phyloP scores from a whole-genome alignment of 2,888 invertebrate species.

The Brenthis daphne region DNA sequence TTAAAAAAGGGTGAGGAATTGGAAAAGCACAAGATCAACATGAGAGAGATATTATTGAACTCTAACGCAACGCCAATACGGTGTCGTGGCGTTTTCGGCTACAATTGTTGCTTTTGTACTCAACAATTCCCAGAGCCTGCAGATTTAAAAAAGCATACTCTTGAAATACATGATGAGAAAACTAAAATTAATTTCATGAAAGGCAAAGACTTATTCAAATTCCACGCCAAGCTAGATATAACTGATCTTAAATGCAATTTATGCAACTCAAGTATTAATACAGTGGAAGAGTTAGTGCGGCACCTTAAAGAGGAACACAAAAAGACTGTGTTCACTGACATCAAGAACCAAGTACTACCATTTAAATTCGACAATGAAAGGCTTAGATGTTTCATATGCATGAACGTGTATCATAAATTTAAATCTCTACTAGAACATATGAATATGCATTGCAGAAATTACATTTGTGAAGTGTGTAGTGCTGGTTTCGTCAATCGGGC shows the following conservation, averaged over 20 bases:
- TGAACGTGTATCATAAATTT: slow-evolving; percentile 48
- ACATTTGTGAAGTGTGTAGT: slow-evolving; percentile 59
- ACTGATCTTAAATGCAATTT: slow-evolving; percentile 50
- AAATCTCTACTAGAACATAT: slow-evolving; percentile 62
- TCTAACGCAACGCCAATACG: slow-evolving; percentile 63
- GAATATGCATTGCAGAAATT: slow-evolving; percentile 65
- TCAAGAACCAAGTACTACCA: slow-evolving; percentile 53
- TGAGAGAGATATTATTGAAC: slow-evolving; percentile 47
- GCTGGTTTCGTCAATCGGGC: slow-evolving; percentile 61
- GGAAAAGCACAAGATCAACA: slow-evolving; percentile 31
- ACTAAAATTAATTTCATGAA: slow-evolving; percentile 21
- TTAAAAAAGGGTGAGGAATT: slow-evolving; percentile 38
- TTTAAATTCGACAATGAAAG: slow-evolving; percentile 52
- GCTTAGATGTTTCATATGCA: slow-evolving; percentile 48
- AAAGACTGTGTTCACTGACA: slow-evolving; percentile 44
- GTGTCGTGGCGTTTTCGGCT: slow-evolving; percentile 51
- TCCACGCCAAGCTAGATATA: slow-evolving; percentile 59
- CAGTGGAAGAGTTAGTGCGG: slow-evolving; percentile 44
- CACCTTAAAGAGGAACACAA: slow-evolving; percentile 46
- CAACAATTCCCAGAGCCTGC: slow-evolving; percentile 47
- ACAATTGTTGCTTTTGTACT: slow-evolving; percentile 56
- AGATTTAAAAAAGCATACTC: slow-evolving; percentile 56
- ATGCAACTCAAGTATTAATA: slow-evolving; percentile 43
- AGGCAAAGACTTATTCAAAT: slow-evolving; percentile 41
- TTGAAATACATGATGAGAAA: slow-evolving; percentile 38